Conservation (phyloP, 2,113 vertebrate species). For the Etheostoma spectabile region DNA sequence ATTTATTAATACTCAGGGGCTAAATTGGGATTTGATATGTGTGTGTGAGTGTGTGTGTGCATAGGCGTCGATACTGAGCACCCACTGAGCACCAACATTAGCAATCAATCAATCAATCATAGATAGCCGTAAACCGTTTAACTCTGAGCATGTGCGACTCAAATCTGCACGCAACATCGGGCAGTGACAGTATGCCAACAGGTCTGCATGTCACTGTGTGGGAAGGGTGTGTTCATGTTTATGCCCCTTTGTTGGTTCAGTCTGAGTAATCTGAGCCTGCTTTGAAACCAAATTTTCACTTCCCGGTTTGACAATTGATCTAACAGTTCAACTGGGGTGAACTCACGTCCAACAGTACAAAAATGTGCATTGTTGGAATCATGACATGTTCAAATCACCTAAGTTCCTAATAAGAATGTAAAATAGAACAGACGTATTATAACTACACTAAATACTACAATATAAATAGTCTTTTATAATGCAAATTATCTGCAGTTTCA, state of each 20-base stretch:
- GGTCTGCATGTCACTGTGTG: neutral
- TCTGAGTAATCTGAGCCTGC: neutral
- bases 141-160: no score
- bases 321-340: neutral
- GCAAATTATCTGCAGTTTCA: neutral
- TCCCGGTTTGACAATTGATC: neutral
- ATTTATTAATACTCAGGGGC: neutral
- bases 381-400: neutral
- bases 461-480: neutral
- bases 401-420: neutral
- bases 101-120: no score
- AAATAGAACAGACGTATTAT: neutral
- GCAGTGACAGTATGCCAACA: no score
- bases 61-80: no score
- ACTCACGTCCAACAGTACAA: neutral
- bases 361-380: neutral
- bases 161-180: no score
- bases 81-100: no score
- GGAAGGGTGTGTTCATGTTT: neutral
- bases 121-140: no score
- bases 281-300: neutral
- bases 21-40: no score
- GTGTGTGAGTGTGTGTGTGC: no score
- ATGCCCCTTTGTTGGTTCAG: neutral
- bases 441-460: neutral